These are phyloP conservation scores for Bugula neritina DNA, from an alignment of 2,888 invertebrate species.

Conservation along the genomic window DNA sequence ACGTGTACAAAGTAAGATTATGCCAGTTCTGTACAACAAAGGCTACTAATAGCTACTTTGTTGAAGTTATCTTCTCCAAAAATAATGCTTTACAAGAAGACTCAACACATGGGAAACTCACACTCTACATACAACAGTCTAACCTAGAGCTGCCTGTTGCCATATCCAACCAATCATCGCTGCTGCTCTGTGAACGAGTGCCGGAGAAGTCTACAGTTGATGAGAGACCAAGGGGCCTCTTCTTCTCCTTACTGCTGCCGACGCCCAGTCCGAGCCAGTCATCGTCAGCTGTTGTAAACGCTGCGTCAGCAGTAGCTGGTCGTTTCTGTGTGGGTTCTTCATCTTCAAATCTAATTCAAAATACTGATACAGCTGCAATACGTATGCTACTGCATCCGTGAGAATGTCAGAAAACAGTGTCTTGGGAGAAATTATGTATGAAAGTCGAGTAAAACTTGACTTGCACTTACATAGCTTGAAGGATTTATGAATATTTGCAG, in stretches of 20 bases:
- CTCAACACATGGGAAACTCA: no score
- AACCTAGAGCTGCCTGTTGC: slow-evolving; percentile 29
- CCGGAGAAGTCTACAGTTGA: slow-evolving; percentile 10
- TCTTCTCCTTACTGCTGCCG: slow-evolving; percentile 2
- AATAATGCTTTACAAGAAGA: no score
- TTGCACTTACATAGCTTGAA: no score
- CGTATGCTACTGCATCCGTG: no score
- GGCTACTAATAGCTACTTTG: not conserved
- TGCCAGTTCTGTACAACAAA: no score
- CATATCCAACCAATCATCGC: slow-evolving; percentile 46
- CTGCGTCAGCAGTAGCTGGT: slow-evolving; percentile 16
- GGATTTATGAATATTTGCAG: no score
- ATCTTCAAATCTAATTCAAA: slow-evolving; percentile 26
- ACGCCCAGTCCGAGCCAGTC: slow-evolving; percentile 31
- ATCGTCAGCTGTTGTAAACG: slow-evolving; percentile 14
- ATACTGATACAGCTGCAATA: no score
- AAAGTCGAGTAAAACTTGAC: no score
- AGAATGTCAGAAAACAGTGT: no score
- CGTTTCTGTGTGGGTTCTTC: not conserved
- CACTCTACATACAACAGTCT: no score
- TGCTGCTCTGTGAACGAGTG: not conserved
- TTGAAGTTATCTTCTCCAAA: no score
- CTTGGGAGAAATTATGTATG: no score
- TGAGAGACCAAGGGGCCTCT: slow-evolving; percentile 3
- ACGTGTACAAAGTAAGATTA: not conserved